Conservation (phyloP, 2,113 vertebrate genomes). For the Mesoclemmys tuberculata region DNA sequence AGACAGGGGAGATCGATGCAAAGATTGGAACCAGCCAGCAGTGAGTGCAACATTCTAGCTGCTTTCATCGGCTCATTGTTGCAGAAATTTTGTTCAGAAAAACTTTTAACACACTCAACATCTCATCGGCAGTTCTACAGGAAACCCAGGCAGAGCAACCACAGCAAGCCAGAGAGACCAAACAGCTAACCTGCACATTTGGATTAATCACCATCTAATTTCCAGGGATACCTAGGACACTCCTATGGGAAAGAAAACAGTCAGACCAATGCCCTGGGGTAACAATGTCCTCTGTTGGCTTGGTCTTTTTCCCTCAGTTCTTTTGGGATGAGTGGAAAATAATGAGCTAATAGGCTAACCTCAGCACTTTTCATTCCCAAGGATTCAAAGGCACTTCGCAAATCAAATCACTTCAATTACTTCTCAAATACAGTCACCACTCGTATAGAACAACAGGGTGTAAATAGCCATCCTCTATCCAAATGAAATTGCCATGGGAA, state of each 20-base stretch:
- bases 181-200: background rate
- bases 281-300: background rate
- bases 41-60: background rate
- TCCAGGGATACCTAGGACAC: accelerated
- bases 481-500: background rate
- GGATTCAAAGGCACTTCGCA: background rate
- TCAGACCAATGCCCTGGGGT: background rate
- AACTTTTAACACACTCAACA: background rate
- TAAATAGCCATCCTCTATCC: accelerated
- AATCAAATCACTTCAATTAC: background rate
- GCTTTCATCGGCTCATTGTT: background rate
- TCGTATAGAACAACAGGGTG: background rate
- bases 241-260: accelerated
- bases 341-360: background rate
- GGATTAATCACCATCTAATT: background rate
- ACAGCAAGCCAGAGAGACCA: background rate
- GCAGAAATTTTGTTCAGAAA: background rate
- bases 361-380: background rate
- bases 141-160: background rate
- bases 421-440: background rate
- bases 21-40: background rate
- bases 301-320: background rate
- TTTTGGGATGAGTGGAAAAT: background rate
- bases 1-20: conserved; percentile 50
- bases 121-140: background rate